Base-by-base conservation (phyloP, 2,113 vertebrate species). In the Petroica traversi region DNA sequence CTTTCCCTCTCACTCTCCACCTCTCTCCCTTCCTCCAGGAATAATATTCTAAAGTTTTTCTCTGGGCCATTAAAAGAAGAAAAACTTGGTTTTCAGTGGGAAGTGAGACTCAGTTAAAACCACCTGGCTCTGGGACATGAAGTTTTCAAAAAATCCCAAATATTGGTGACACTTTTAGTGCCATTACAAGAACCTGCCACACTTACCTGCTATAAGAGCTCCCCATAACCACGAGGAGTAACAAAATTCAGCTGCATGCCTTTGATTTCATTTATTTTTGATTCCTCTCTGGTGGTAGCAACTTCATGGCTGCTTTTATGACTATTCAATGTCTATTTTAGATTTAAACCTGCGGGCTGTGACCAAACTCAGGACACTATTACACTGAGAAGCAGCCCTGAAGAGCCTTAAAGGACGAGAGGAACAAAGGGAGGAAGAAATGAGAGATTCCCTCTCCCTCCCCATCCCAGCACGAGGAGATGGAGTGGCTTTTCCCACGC, bases 361-460 rank as follows among this genome's bases (percentile, higher is more conserved):
- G 49, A 14, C 9, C 57, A 76, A 22, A 62, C 49, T 52, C 14
- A 22, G 33, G 67, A 34, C 29, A 15, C 8, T 57, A 22, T 20
- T 2, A 1, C 41, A 20, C 40, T 17, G 45, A 88, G 52, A 64
- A 77, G 59, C 24, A 59, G 8, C 45, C 45, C 14, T 40, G 15
- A 34, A 67, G 29, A 67, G 29, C 29, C 62, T 76, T 84, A 83
- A 91, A 88, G 67, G 77, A 69, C 29, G 79, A 80, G 87, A 73
- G 61, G 58, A 93, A 94, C 85, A 94, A 96, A 96, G 51, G 71
- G 66, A 96, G 85, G 93, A 97, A 76, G 89, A 95, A 89, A 85
- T 29, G 69, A 43, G 41, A 82, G 91, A 89, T 89, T 88, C 34
- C 72, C 25, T 69, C 20, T 86, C 86, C 64, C 84, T 74, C 6